phyloP scores from a whole-genome alignment of 2,888 invertebrate genomes.

The Hydraecia micacea region DNA sequence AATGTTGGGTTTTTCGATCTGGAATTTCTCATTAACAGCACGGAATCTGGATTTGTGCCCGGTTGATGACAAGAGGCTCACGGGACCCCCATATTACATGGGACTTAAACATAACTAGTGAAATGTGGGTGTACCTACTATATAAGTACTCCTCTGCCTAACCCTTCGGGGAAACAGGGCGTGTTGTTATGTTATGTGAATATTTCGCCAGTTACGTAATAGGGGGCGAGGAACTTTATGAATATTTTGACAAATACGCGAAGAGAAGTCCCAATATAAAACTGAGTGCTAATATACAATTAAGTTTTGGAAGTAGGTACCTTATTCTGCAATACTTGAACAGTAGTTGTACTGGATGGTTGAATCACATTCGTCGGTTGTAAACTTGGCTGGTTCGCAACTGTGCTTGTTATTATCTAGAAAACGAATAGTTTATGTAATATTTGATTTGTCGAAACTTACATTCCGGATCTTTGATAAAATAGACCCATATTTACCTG shows the following conservation, averaged over 20 bases:
- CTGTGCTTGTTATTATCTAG: constrained; percentile 65
- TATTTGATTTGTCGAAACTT: not conserved
- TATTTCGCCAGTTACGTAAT: not conserved
- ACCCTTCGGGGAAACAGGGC: no score
- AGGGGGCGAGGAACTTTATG: not conserved
- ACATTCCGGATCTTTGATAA: not conserved
- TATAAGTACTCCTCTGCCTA: no score
- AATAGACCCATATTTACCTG: constrained; percentile 64
- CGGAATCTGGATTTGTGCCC: not conserved
- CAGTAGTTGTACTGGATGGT: constrained; percentile 66
- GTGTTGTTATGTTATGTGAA: not conserved
- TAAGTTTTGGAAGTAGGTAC: constrained; percentile 58
- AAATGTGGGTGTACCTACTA: no score
- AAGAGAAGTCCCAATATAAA: not conserved
- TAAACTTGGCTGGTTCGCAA: constrained; percentile 65
- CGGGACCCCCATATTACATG: no score
- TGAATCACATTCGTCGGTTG: constrained; percentile 70
- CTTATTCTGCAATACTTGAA: constrained; percentile 74
- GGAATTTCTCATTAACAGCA: not conserved
- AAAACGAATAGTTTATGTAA: constrained; percentile 14
- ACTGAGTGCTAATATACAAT: not conserved
- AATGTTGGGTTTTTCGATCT: not conserved
- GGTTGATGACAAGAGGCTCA: not conserved
- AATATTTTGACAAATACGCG: not conserved
- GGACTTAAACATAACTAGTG: no score